A percentile compares a stretch with the other conserved stretches of the same genome.
Evolutionary conservation across 2,888 invertebrate genomes (phyloP).

Genomic region (Ypsolopha sequella): DNA sequence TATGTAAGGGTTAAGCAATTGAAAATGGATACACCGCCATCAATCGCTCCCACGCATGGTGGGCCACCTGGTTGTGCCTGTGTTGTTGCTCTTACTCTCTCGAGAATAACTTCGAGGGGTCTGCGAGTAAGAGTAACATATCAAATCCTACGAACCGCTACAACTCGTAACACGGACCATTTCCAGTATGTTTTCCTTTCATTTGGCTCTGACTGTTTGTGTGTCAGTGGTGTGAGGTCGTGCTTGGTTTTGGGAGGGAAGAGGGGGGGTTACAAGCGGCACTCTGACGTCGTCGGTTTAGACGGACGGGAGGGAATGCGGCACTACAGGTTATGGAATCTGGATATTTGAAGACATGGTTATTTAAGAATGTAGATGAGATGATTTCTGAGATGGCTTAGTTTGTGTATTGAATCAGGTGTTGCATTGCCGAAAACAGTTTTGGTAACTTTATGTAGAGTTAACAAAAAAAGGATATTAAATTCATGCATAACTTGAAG

Average conservation of each 20-base stretch:
- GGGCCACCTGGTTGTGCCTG: too few species aligned
- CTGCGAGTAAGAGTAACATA: neutral
- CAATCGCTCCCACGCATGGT: too few species aligned
- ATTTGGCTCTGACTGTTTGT: slow-evolving; percentile 28
- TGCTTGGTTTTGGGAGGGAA: slow-evolving; percentile 5
- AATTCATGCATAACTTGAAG: too few species aligned
- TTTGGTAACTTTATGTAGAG: too few species aligned
- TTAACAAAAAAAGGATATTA: too few species aligned
- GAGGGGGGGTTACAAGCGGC: slow-evolving; percentile 8
- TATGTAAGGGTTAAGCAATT: too few species aligned
- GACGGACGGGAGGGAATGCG: neutral
- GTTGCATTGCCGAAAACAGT: neutral
- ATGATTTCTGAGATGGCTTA: too few species aligned
- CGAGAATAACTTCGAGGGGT: too few species aligned
- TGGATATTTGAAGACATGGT: neutral
- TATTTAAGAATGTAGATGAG: neutral
- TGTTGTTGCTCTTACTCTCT: too few species aligned
- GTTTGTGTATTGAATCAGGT: neutral
- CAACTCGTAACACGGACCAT: slow-evolving; percentile 14
- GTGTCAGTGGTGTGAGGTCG: slow-evolving; percentile 29
- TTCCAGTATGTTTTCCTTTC: slow-evolving; percentile 39
- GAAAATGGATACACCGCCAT: too few species aligned
- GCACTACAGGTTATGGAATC: neutral
- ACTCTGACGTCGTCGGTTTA: neutral
- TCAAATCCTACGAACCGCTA: slow-evolving; percentile 12